Conservation (phyloP, 2,113 vertebrate genomes). For the Crotophaga sulcirostris region DNA sequence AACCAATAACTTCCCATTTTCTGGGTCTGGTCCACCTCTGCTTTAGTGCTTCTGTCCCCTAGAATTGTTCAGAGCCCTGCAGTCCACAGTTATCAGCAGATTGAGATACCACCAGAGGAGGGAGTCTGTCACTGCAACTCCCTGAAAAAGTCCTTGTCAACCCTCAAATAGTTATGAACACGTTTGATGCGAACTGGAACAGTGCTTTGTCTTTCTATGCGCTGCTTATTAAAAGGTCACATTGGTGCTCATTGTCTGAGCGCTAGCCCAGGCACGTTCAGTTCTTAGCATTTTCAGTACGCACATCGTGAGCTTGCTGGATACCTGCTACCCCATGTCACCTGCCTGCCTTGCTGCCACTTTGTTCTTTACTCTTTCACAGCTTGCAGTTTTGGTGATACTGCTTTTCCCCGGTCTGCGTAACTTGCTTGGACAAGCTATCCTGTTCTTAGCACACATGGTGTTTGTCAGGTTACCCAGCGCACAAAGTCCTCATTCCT, state of each 20-base stretch:
- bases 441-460: neutral
- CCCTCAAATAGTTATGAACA: rapidly evolving
- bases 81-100: neutral
- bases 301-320: rapidly evolving
- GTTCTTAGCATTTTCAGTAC: neutral
- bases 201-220: rapidly evolving
- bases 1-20: neutral
- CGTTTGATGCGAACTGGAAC: neutral
- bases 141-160: neutral
- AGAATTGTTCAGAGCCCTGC: neutral
- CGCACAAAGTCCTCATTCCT: neutral
- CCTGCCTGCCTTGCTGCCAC: neutral
- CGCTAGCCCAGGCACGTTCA: neutral
- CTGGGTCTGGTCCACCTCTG: neutral
- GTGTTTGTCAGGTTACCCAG: neutral
- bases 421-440: neutral
- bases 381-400: neutral
- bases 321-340: neutral
- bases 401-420: neutral
- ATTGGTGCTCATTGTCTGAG: neutral
- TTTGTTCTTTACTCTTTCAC: neutral
- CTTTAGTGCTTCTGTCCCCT: neutral
- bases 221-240: neutral
- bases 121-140: neutral
- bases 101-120: slow-evolving; percentile 3